phyloP scores from a whole-genome alignment of 1,140 invertebrate species.

The Mamestra configurata region DNA sequence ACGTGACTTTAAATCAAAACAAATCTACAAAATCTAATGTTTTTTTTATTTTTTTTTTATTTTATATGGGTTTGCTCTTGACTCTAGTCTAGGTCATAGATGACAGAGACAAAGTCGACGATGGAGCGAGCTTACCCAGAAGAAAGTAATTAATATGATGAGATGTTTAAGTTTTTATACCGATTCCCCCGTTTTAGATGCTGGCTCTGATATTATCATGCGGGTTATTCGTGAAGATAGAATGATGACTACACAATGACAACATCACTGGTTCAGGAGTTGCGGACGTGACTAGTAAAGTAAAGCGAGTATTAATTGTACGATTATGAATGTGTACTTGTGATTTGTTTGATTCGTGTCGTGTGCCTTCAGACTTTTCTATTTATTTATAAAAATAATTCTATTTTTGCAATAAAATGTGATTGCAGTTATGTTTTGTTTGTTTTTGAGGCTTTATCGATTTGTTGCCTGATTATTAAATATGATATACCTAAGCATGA shows the following conservation, averaged over 20 bases:
- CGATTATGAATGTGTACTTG: conserved; percentile 53
- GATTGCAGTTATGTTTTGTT: conserved; percentile 39
- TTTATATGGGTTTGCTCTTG: too few relatives aligned
- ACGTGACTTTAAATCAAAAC: conserved; percentile 2
- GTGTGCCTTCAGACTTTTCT: conserved; percentile 62
- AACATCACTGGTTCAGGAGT: conserved; percentile 54
- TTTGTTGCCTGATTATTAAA: neutral
- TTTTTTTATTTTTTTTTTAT: conserved; percentile 25
- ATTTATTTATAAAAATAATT: conserved; percentile 65
- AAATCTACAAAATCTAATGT: neutral
- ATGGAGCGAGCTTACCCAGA: too few relatives aligned
- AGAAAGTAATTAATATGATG: too few relatives aligned
- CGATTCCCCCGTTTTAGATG: conserved; percentile 89
- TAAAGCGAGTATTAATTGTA: conserved; percentile 50
- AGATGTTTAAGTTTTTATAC: too few relatives aligned
- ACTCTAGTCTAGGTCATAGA: too few relatives aligned
- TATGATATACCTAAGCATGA: too few relatives aligned
- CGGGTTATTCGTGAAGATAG: conserved; percentile 92
- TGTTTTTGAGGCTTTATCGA: conserved; percentile 20
- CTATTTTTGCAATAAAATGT: conserved; percentile 54
- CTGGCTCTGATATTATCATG: conserved; percentile 93
- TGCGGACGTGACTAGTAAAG: conserved; percentile 57
- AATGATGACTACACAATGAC: conserved; percentile 79
- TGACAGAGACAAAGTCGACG: too few relatives aligned
- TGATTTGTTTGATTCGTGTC: conserved; percentile 53